A percentile compares a stretch with the other conserved stretches of the same genome.
These are phyloP conservation scores for Amorpha juglandis DNA, from an alignment of 2,888 invertebrate genomes.

Conservation along the genomic window DNA sequence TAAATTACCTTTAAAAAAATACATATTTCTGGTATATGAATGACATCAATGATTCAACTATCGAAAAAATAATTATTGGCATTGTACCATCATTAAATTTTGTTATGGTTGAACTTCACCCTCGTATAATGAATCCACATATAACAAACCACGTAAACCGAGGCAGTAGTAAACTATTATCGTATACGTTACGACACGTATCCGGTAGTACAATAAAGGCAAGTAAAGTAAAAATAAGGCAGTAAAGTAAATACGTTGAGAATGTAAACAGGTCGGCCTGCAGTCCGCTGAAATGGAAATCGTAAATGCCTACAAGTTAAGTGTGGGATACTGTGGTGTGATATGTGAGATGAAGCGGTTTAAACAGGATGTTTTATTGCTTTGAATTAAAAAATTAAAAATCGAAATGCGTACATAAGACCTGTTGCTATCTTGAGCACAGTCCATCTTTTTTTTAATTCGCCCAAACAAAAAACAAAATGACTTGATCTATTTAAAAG, in stretches of 20 bases:
- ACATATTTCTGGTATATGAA: no score
- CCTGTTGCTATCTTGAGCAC: no score
- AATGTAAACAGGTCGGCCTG: conserved; percentile 65
- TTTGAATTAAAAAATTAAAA: not conserved
- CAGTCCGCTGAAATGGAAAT: conserved; percentile 68
- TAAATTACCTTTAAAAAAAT: no score
- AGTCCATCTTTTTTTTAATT: no score
- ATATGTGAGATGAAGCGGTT: conserved; percentile 34
- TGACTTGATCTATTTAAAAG: no score
- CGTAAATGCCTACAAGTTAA: conserved; percentile 75
- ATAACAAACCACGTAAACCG: not conserved
- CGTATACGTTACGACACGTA: not conserved
- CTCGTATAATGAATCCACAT: not conserved
- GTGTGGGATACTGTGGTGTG: conserved; percentile 42
- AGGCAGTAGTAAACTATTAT: conserved; percentile 4
- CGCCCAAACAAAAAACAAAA: no score
- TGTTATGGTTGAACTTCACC: not conserved
- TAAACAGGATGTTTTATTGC: not conserved
- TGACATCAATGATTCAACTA: no score
- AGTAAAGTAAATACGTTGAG: conserved; percentile 73
- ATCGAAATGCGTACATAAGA: not conserved
- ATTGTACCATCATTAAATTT: no score
- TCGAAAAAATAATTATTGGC: no score
- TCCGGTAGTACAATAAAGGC: conserved; percentile 21
- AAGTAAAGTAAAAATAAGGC: conserved; percentile 67